Evolutionary conservation across 1,140 invertebrate species (phyloP).

Genomic region (Drosophila neocordata): DNA sequence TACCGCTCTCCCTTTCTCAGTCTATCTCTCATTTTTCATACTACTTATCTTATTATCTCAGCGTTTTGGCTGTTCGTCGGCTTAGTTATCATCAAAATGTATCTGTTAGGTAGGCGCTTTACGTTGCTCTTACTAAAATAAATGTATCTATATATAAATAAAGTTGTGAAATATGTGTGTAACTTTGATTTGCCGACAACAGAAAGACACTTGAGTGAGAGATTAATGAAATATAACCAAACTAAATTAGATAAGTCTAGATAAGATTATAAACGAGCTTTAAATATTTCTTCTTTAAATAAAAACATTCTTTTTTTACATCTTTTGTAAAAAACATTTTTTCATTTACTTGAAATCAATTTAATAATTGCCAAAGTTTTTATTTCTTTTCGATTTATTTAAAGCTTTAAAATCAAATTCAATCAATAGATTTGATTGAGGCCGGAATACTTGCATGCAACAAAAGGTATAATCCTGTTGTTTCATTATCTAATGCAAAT

Average conservation of each 20-base stretch:
- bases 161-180: slow-evolving; percentile 26
- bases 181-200: not conserved
- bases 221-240: not conserved
- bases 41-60: slow-evolving; percentile 52
- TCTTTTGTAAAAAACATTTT: no score
- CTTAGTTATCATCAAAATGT: slow-evolving; percentile 43
- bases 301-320: no score
- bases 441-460: not conserved
- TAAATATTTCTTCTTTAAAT: no score
- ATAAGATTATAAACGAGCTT: no score
- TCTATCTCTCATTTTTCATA: slow-evolving; percentile 26
- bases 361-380: no score
- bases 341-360: no score
- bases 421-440: not conserved
- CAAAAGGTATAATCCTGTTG: not conserved
- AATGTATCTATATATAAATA: slow-evolving; percentile 9
- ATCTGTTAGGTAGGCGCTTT: slow-evolving; percentile 62
- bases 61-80: slow-evolving; percentile 59
- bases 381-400: no score
- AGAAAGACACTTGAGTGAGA: no score
- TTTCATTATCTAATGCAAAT: slow-evolving; percentile 8
- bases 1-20: slow-evolving; percentile 10
- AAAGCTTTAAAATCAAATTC: not conserved
- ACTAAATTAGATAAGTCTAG: not conserved
- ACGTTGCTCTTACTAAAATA: slow-evolving; percentile 21